Evolutionary conservation across 2,797 vertebrate species (phyloP), one percentile per base, ranked within the genome.

Genomic region (Picus viridis): DNA sequence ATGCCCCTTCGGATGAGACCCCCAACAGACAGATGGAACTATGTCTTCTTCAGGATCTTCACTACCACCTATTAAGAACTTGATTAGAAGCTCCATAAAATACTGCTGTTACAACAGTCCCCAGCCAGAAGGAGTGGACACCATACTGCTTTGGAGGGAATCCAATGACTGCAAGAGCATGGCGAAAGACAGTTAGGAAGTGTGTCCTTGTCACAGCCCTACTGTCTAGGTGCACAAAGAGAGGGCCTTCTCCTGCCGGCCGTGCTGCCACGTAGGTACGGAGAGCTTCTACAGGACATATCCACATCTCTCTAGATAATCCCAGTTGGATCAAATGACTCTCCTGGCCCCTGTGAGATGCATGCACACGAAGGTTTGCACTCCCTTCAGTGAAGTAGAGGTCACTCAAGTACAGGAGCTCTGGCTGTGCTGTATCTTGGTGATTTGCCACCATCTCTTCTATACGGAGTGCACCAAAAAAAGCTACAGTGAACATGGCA

Each of bases 231-330:
- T 83, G 89, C 32, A 96, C 19, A 4, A 94, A 95, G 26, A 97
- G 91, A 47, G 92, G 92, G 18, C 95, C 92, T 20, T 93, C 74
- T 56, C 84, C 65, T 22, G 0, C 19, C 1, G 90, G 90, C 77
- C 71, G 54, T 23, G 10, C 84, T 72, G 86, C 71, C 68, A 91
- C 0, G 1, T 95, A 95, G 53, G 7, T 32, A 3, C 0, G 49
- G 45, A 96, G 86, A 41, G 94, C 92, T 82, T 90, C 70, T 19
- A 95, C 53, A 30, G 95, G 92, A 65, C 96, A 95, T 3, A 96
- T 6, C 93, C 82, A 88, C 2, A 5, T 2, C 64, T 96, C 88
- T 34, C 10, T 27, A 12, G 39, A 67, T 5, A 76, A 49, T 12
- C 73, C 24, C 58, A 93, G 84, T 1, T 6, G 30, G 45, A 92